Evolutionary conservation across 2,113 vertebrate species (phyloP).

Genomic region (Solea senegalensis): DNA sequence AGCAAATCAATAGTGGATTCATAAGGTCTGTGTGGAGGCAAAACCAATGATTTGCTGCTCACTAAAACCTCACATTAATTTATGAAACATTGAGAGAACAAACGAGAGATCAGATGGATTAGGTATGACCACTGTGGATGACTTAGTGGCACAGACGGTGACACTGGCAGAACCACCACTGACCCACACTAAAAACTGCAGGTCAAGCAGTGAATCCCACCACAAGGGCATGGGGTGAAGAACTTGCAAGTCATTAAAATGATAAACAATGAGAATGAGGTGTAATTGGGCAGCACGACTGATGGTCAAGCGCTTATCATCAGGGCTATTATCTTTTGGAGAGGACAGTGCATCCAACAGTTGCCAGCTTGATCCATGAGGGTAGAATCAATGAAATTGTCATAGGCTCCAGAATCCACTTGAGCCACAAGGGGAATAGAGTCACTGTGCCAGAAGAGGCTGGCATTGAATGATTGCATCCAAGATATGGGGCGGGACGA

Average conservation of each 20-base stretch:
- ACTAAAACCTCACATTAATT: neutral
- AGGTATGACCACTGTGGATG: neutral
- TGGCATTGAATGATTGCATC: neutral
- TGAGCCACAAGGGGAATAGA: neutral
- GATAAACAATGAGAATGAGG: neutral
- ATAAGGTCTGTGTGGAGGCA: neutral
- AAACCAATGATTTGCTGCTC: neutral
- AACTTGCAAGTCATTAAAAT: no score
- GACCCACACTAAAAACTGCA: neutral
- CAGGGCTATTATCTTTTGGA: neutral
- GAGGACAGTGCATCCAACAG: neutral
- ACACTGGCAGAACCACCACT: neutral
- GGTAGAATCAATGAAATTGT: neutral
- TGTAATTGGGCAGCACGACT: neutral
- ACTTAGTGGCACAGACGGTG: neutral
- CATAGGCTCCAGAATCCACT: neutral
- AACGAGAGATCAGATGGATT: neutral
- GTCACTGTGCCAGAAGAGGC: neutral
- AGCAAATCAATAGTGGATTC: neutral
- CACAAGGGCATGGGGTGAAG: no score
- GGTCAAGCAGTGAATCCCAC: no score
- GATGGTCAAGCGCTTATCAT: neutral
- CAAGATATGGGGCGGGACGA: neutral
- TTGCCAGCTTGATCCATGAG: neutral
- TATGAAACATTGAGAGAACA: neutral